These are phyloP conservation scores for Cheirogaleus medius DNA, from an alignment of 2,113 vertebrate species.

Conservation along the genomic window DNA sequence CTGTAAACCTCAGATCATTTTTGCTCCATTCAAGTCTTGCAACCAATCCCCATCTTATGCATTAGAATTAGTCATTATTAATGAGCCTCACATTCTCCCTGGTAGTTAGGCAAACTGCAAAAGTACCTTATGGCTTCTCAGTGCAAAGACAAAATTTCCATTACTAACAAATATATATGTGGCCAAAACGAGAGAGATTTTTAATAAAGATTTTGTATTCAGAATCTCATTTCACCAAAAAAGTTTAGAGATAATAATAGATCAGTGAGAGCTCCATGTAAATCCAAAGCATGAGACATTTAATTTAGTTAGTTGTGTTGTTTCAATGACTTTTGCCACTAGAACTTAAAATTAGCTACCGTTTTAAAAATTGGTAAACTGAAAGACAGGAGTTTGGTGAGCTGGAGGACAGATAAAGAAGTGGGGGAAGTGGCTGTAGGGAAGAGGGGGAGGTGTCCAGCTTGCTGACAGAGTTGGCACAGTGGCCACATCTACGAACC, in stretches of 20 bases:
- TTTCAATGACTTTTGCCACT: background rate
- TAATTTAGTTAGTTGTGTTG: background rate
- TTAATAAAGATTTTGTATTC: background rate
- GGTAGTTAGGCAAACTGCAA: background rate
- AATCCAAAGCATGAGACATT: background rate
- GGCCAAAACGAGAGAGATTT: background rate
- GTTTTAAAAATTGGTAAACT: background rate
- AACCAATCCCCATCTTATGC: background rate
- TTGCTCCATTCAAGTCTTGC: background rate
- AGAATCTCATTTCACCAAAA: background rate
- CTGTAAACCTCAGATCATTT: background rate
- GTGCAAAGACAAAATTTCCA: background rate
- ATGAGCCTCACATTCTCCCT: background rate
- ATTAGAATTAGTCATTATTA: background rate
- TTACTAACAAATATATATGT: background rate
- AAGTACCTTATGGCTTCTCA: background rate
- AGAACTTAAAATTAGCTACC: background rate
- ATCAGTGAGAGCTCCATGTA: background rate
- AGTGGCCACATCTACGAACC: background rate
- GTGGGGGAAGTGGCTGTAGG: background rate
- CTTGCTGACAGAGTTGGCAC: accelerated
- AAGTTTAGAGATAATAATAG: background rate
- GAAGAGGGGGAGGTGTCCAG: no score
- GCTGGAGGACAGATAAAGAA: background rate
- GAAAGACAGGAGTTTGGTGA: background rate